Conservation (phyloP, 2,888 invertebrate genomes). For the Phyllotreta striolata region DNA sequence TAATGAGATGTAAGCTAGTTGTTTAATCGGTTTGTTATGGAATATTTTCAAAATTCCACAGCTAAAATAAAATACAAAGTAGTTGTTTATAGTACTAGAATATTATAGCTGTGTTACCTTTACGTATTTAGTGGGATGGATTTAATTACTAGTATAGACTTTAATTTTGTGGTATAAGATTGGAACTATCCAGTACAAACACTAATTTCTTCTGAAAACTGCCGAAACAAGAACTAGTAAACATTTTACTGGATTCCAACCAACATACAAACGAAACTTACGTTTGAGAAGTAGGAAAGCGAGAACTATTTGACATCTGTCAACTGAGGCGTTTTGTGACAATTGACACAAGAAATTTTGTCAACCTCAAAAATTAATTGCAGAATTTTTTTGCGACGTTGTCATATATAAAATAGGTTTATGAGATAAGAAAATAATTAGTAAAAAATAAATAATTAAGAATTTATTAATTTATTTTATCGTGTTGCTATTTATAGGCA, state of each 20-base stretch:
- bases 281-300: slow-evolving; percentile 1
- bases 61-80: slow-evolving; percentile 15
- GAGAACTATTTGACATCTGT: slow-evolving; percentile 6
- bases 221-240: slow-evolving; percentile 7
- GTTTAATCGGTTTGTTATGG: slow-evolving; percentile 1
- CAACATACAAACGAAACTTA: slow-evolving; percentile 4
- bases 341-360: background rate
- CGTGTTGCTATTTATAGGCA: too few species aligned
- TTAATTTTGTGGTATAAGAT: slow-evolving; percentile 7
- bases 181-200: slow-evolving; percentile 11
- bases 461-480: too few species aligned
- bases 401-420: too few species aligned
- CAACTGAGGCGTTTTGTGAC: background rate
- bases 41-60: slow-evolving; percentile 13
- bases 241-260: slow-evolving; percentile 16
- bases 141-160: slow-evolving; percentile 5
- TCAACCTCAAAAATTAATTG: too few species aligned
- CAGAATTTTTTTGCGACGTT: too few species aligned
- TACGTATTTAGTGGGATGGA: background rate
- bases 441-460: too few species aligned
- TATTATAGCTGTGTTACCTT: slow-evolving; percentile 5
- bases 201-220: slow-evolving; percentile 16
- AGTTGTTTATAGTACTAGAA: slow-evolving; percentile 6
- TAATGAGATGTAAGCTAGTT: background rate
- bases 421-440: too few species aligned